Evolutionary conservation across 2,113 vertebrate species (phyloP), one percentile per base, ranked within the genome.

Genomic region (Edolisoma coerulescens): DNA sequence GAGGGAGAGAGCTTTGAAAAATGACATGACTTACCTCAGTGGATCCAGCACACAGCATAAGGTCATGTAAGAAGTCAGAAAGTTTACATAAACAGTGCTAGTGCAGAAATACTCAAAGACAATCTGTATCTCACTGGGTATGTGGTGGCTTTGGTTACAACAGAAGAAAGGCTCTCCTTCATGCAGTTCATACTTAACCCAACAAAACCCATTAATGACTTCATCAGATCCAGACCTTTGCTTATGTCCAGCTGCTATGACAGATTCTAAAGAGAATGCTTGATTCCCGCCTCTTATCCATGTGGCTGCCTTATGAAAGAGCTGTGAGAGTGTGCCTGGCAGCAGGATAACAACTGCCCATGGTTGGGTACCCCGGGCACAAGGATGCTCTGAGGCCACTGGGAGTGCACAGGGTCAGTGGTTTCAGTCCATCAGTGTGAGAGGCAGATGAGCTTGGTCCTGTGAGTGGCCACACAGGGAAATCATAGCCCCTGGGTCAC

Each of bases 1-100:
- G 32, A 50, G 23, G 39, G 73, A 63, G 88, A 89, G 69, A 83
- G 30, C n/a, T 83, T 80, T 84, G 71, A 83, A 77, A 95, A 97
- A 68, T n/a, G 49, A 10, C 24, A 60, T 82, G 45, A 32, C 49
- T 83, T 44, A 41, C 57, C 56, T 94, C 37, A 26, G 33, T 95
- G 56, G 10, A n/a, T 80, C 33, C 42, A 39, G 26, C 21, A 30
- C 10, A 18, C 11, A 69, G 39, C 2, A 1, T 83, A 69, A 75
- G 45, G 32, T 64, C 74, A 33, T 53, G n/a, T 68, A 21, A 65
- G 21, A 33, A 82, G 57, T 82, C 69, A 60, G n/a, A 63, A 91
- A n/a, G 17, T 44, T 87, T 53, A 41, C 17, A 18, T 47, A 33
- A 93, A 52, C 20, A 14, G 3, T 53, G 45, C 26, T 67, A 22